Conservation (phyloP, 2,797 vertebrate species). For the Poecilia picta region DNA sequence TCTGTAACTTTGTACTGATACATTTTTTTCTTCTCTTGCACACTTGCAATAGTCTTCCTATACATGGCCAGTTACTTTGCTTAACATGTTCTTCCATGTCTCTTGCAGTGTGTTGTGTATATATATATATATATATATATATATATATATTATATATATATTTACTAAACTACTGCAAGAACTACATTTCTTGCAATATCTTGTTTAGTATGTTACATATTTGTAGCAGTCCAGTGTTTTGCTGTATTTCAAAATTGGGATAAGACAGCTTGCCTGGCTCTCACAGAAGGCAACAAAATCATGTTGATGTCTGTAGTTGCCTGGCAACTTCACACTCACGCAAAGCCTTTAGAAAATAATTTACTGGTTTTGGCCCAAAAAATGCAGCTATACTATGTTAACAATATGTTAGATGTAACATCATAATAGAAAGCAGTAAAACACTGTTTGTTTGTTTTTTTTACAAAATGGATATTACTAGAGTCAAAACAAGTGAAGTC, state of each 20-base stretch:
- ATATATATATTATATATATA: too few species aligned
- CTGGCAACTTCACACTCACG: slow-evolving; percentile 8
- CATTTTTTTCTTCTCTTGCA: neutral
- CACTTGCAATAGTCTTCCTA: neutral
- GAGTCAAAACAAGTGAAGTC: neutral
- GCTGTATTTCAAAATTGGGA: neutral
- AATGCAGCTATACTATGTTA: slow-evolving; percentile 5
- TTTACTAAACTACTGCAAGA: too few species aligned
- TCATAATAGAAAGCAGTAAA: neutral
- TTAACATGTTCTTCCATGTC: neutral
- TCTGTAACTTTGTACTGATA: neutral
- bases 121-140: too few species aligned
- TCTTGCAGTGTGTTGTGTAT: too few species aligned
- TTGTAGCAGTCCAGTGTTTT: slow-evolving; percentile 6
- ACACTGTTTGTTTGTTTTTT: neutral
- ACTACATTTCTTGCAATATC: neutral
- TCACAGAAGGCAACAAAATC: slow-evolving; percentile 4
- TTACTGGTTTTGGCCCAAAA: neutral
- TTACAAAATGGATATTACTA: neutral
- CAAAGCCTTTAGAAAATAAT: slow-evolving; percentile 7
- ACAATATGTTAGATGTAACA: neutral
- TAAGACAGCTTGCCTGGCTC: neutral
- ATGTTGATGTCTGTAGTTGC: slow-evolving; percentile 11
- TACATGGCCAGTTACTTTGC: neutral
- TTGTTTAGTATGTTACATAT: neutral